Base-by-base conservation (phyloP, 2,113 vertebrate species). In the Xenotilapia longispinis region DNA sequence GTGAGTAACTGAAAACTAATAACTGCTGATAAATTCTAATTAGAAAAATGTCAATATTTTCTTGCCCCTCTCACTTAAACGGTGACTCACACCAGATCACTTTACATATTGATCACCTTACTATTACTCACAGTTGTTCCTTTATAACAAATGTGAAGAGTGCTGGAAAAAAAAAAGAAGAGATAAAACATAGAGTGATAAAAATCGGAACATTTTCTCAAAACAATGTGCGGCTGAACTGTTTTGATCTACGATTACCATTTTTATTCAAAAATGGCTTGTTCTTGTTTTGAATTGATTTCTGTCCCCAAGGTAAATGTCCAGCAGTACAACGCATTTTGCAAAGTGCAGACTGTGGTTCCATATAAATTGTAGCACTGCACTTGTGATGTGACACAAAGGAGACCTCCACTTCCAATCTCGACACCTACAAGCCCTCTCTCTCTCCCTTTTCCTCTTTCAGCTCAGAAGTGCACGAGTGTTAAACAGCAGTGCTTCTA, bases 231-330 rank as follows among this genome's bases (percentile, higher is more conserved):
- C 57, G 15, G 33, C 86, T 70, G 17, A 87, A 85, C 80, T 15
- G 28, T 79, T 91, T 83, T 80, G 83, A 86, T 85, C 80, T 28
- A 31, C 12, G 21, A 90, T 88, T 85, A 83, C 80, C 51, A 81
- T 87, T 88, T 87, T 82, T 83, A 89, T 83, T 91, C 81, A 23
- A 83, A 84, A 82, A 55, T 45, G n/a, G 21, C 47, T 68, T 81
- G 73, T 57, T 84, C 53, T 80, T 45, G 68, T 83, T 87, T 80
- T 40, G 58, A 90, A 85, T 73, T 80, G 49, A 80, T 86, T 90
- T 80, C 54, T 86, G 51, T 60, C 54, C 65, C 73, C 1, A 14
- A 38, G 57, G 73, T 84, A 89, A 89, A 89, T 65, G 81, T 51
- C 33, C 87, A 36, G 88, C 45, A 40, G 14, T 73, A 36, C 83